phyloP scores from a whole-genome alignment of 37 sponge, comb jelly and placozoan species.

The Geodia barretti region DNA sequence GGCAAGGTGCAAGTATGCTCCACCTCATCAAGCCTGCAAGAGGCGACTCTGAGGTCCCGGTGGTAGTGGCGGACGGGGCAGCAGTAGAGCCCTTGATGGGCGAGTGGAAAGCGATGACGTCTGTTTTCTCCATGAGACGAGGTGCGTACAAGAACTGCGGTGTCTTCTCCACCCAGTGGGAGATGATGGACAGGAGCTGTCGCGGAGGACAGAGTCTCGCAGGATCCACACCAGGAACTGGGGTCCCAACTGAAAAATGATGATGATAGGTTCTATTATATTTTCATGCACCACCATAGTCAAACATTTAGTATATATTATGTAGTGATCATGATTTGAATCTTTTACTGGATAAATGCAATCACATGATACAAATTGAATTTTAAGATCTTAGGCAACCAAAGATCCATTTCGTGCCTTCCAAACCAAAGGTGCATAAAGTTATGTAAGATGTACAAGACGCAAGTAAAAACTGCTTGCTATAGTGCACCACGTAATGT shows the following conservation, averaged over 20 bases:
- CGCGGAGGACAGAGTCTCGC: slow-evolving; percentile 36
- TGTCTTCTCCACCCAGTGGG: slow-evolving; percentile 48
- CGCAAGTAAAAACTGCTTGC: too few relatives aligned
- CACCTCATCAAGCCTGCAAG: slow-evolving; percentile 62
- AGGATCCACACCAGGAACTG: background rate
- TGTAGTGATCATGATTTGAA: too few relatives aligned
- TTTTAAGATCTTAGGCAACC: too few relatives aligned
- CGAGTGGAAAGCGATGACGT: background rate
- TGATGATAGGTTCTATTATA: background rate
- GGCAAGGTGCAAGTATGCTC: slow-evolving; percentile 51
- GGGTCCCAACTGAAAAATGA: slow-evolving; percentile 7
- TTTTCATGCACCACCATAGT: too few relatives aligned
- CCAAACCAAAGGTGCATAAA: too few relatives aligned
- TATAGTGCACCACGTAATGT: too few relatives aligned
- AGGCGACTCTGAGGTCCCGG: slow-evolving; percentile 6
- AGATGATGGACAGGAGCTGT: slow-evolving; percentile 36
- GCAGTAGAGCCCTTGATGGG: background rate
- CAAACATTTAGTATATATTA: too few relatives aligned
- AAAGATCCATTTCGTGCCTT: too few relatives aligned
- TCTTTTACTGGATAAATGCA: too few relatives aligned
- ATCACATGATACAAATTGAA: too few relatives aligned
- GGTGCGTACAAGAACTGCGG: slow-evolving; percentile 40
- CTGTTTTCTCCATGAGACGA: slow-evolving; percentile 1
- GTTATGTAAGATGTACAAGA: too few relatives aligned
- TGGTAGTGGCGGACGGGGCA: slow-evolving; percentile 7